These are phyloP conservation scores for Rhagophthalmus giganteus DNA, from an alignment of 2,888 invertebrate species.

Conservation along the genomic window DNA sequence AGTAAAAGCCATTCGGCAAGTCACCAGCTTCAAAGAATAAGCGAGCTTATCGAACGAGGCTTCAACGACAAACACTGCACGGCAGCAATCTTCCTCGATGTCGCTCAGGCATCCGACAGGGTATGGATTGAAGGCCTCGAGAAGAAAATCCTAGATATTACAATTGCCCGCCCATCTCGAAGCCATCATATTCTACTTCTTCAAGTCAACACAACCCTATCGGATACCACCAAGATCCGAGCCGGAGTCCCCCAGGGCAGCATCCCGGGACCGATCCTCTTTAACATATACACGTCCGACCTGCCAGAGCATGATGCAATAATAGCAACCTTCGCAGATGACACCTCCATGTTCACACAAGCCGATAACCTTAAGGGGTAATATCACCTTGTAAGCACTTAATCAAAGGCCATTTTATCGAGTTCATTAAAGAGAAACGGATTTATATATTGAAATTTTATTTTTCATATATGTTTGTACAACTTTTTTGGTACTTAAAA, in stretches of 20 bases:
- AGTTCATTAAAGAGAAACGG: too few species aligned
- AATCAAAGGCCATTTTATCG: too few species aligned
- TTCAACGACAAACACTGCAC: not conserved
- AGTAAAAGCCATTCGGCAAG: conserved; percentile 5
- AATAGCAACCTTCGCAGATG: not conserved
- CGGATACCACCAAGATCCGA: not conserved
- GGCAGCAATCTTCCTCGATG: conserved; percentile 7
- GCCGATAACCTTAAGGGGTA: conserved; percentile 8
- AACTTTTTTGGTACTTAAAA: too few species aligned
- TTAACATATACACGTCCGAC: conserved; percentile 2
- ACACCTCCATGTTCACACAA: conserved; percentile 3
- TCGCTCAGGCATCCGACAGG: not conserved
- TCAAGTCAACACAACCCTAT: not conserved
- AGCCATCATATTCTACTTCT: not conserved
- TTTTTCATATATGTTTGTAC: too few species aligned
- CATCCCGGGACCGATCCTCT: not conserved
- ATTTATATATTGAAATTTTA: too few species aligned
- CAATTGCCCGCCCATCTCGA: conserved; percentile 5
- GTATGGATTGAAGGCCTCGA: conserved; percentile 3
- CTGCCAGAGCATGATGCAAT: too few species aligned
- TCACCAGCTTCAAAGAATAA: conserved; percentile 6
- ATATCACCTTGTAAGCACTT: too few species aligned
- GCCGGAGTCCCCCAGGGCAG: not conserved
- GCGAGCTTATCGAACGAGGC: conserved; percentile 1
- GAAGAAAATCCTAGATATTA: not conserved